A percentile compares a stretch with the other conserved stretches of the same genome.
Evolutionary conservation across 2,113 vertebrate genomes (phyloP).

Genomic region (Plecotus auritus): DNA sequence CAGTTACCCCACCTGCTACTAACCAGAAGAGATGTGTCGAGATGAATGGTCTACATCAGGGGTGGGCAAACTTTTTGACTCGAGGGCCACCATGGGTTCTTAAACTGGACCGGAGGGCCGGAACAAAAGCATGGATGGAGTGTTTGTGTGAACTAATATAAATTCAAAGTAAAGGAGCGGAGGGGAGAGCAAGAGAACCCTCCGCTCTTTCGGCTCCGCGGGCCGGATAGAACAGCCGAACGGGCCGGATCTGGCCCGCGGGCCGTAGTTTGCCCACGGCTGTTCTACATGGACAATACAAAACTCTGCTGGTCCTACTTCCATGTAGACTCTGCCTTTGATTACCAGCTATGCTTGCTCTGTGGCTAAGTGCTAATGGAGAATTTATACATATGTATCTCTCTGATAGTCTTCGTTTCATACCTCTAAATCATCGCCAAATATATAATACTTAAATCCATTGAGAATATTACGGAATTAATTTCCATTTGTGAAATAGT

Average conservation of each 20-base stretch:
- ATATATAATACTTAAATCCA: neutral
- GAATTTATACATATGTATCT: neutral
- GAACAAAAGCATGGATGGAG: no score
- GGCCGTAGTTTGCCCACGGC: no score
- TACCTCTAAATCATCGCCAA: slow-evolving; percentile 25
- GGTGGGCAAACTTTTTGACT: no score
- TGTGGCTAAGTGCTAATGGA: neutral
- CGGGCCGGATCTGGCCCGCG: no score
- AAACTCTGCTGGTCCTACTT: neutral
- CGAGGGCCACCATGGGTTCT: no score
- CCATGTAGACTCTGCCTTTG: neutral
- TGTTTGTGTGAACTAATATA: no score
- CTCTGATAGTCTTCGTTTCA: neutral
- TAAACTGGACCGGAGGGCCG: no score
- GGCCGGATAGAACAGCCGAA: no score
- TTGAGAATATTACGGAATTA: slow-evolving; percentile 30
- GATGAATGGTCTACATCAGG: neutral
- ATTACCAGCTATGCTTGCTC: neutral
- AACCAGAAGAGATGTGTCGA: neutral
- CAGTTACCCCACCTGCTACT: neutral
- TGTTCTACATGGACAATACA: neutral
- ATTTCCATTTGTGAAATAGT: slow-evolving; percentile 31
- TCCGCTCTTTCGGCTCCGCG: no score
- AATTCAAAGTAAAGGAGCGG: no score
- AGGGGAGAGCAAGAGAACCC: no score